Base-by-base conservation (phyloP, 2,888 invertebrate genomes). In the Mimachlamys varia region DNA sequence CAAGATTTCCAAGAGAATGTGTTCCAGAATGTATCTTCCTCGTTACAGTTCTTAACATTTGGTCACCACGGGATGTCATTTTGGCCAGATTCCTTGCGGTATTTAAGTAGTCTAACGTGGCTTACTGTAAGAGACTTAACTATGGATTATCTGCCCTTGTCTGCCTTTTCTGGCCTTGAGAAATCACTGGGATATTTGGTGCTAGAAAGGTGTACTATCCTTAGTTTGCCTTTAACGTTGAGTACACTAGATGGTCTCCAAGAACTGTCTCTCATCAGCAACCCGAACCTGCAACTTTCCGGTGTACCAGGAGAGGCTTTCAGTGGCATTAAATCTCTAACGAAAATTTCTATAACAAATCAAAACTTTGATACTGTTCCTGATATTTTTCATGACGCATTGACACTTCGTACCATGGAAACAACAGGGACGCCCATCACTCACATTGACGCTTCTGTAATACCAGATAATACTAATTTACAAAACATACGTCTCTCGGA, bases 21-120 rank as follows among this genome's bases (percentile, higher is more conserved):
- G 7, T 50, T 91, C 22, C 19, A 62, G 53, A 90, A 89, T 50
- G 62, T 91, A 17, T 89, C 91, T 4, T 38, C 50, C 19, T 58
- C 58, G 17, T 37, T 91, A 13, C 88, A 58, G 17, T 55, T 49
- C 13, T 38, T 91, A 58, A 62, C 55, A 33, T 88, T 91, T 88
- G 91, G 90, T 7, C 76, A 89, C n/a, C 44, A 5, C 13, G 88
- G 38, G 62, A 90, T 91, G 90, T 49, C n/a, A 13, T 27, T 50
- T 58, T 91, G 90, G 91, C 91, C 91, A 13, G n/a, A 55, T 49
- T 76, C 19, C 17, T 2, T 91, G 1, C 55, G 88, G 62, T 62
- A 87, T 15, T 87, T 91, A 33, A n/a, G 27, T 12, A 91, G 89
- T n/a, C 27, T 76, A 76, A 76, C 62, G 7, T 27, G 62, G n/a